Evolutionary conservation across 2,113 vertebrate species (phyloP), one percentile per base, ranked within the genome.

Genomic region (Potamarius usumacintae): DNA sequence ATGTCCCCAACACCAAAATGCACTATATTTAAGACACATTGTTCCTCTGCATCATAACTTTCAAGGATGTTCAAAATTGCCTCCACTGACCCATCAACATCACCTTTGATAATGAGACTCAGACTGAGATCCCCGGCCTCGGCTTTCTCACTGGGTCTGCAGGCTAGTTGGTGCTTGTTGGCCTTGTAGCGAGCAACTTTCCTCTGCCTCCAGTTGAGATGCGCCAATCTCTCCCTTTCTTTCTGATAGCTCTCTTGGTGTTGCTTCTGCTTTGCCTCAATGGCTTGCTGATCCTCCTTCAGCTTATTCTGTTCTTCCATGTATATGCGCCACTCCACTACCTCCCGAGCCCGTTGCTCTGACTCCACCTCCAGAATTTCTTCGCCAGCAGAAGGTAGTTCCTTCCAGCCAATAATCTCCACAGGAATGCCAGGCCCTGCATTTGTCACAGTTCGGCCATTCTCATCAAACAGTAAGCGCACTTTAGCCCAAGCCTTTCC

Each of bases 21-120:
- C 34, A 99, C 50, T 12, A 99, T 71, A 4, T 99, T 95, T 90
- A 99, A 88, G 82, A 94, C 93, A 88, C 98, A 99, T 88, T 99
- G 96, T 0, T 96, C 91, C 7, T 96, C 91, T 4, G 96, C 96
- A 42, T 99, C 96, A 0, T 99, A 99, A 22, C 92, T 94, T 77
- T 97, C 96, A 91, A 99, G 77, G 86, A 99, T 94, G 91, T 95
- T 94, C 82, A 99, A 88, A 91, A 99, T 93, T 34, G 97, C 92
- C 92, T 99, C 98, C 79, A 99, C 90, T 0, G 98, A 99, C 7
- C 98, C 98, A 82, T 99, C 97, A 77, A 99, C 96, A 17, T 99
- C 98, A 86, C 97, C 98, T 98, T 99, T 99, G 91, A 99, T 87
- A 85, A 99, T 93, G 88, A 99, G 3, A 0, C 95, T 93, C 18